A percentile compares a stretch with the other conserved stretches of the same genome.
Conservation (phyloP, 2,113 vertebrate species). For the Clupea harengus region DNA sequence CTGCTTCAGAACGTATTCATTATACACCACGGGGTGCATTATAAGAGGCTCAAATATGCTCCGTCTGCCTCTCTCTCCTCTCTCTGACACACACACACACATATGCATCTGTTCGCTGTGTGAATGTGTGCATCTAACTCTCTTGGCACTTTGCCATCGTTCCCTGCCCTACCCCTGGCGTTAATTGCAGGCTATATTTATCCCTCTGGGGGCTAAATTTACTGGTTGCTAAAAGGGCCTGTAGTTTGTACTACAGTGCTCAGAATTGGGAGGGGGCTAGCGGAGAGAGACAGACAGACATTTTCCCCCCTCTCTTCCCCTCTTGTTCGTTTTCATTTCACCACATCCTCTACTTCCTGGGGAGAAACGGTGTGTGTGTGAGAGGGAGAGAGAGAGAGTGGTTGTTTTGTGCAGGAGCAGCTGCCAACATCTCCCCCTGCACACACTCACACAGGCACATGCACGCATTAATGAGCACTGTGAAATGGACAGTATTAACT, state of each 20-base stretch:
- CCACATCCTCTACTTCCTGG: constrained; percentile 46
- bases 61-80: constrained; percentile 7
- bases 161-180: constrained; percentile 49
- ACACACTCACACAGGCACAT: constrained; percentile 22
- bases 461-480: constrained; percentile 13
- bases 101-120: neutral
- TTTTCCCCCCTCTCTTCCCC: constrained; percentile 27
- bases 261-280: constrained; percentile 38
- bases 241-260: neutral
- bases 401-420: constrained; percentile 40
- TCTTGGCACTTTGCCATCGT: constrained; percentile 35
- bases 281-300: constrained; percentile 43
- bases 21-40: constrained; percentile 5
- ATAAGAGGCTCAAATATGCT: neutral
- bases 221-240: constrained; percentile 53
- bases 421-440: constrained; percentile 40
- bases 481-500: neutral
- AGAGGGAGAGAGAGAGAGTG: constrained; percentile 31
- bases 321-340: constrained; percentile 30
- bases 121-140: constrained; percentile 31
- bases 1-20: constrained; percentile 10
- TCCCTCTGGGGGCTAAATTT: constrained; percentile 54
- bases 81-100: constrained; percentile 23
- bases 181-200: constrained; percentile 62
- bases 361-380: neutral